Evolutionary conservation across 2,888 invertebrate genomes (phyloP), one percentile per base, ranked within the genome.

Genomic region (Punctoribates punctum): DNA sequence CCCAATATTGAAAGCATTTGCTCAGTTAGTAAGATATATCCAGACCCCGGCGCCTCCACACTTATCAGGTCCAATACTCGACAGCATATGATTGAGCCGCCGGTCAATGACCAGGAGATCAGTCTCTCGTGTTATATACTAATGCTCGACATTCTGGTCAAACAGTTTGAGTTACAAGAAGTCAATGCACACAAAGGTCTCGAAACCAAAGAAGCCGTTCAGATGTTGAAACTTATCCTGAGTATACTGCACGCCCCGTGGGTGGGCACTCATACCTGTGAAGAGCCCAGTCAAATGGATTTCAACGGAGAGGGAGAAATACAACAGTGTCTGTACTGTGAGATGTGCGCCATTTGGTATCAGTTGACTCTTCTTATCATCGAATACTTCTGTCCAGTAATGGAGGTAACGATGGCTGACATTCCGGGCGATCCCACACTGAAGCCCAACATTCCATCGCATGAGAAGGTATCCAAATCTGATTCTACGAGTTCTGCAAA

Each of bases 91-190:
- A 54, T 20, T 25, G 73, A 73, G 1, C n/a, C 48, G n/a, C 34
- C 77, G 4, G 65, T 74, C 17, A 77, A 73, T 57, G 79, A 80
- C 29, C 82, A 83, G 11, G 85, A 85, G 77, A 81, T 84, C 74
- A 93, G 94, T 83, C 86, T 96, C n/a, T 92, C 93, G 0, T 96
- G 96, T 82, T 97, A 95, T 83, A 94, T 97, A 80, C 88, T 97
- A 54, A 96, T 98, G 95, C 86, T 98, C 79, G 98, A 99, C 83
- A 91, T 97, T 80, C 85, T 96, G 72, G 86, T 97, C 17, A 96
- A 96, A 86, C 98, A 99, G 88, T 89, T 94, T 88, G 92, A 93
- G 82, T 86, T 94, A 17, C 93, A 94, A 84, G 91, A 92, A 81
- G 87, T 92, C n/a, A 90, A 91, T 80, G 88, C 88, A 79, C 91